Base-by-base conservation (phyloP, 2,797 vertebrate species). In the Cynodonichthys magdalenae region DNA sequence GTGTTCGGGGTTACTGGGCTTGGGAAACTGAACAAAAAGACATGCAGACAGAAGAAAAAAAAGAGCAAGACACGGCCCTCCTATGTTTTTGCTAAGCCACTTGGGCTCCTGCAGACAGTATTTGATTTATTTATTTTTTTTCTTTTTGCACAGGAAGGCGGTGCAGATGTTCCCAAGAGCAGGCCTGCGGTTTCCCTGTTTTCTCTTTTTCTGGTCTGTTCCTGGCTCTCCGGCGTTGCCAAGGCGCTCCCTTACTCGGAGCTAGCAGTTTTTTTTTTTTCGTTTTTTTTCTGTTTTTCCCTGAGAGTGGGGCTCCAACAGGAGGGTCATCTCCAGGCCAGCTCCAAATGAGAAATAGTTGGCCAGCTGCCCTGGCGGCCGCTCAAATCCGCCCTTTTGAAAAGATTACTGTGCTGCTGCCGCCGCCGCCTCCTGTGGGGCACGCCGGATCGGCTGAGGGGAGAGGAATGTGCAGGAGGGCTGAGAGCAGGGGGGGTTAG, bases 271-370 rank as follows among this genome's bases (percentile, higher is more conserved):
- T 88, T 91, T 84, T 90, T 90, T 91, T 31, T 6, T 31, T 18
- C 18, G n/a, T 17, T 89, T 88, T 47, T 47, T 49, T 27, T 49
- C 86, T 90, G 86, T 90, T 90, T 91, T 48, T 19, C 31, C 88
- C 87, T 89, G 83, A 86, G 86, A 87, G 77, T 74, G 72, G 86
- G 82, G 86, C 88, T 93, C 88, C 88, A 84, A 84, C 89, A 87
- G 90, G 88, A 92, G 91, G 92, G 93, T 92, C 92, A 93, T 90
- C 87, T 87, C 83, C 77, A 88, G 92, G 91, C 92, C 92, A 92
- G 87, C 87, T 89, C 89, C 90, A 92, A 91, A 92, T 92, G 90
- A 93, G 92, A 93, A 93, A 92, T 92, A 89, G 87, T 92, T 93
- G 93, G 92, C 90, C 71, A 51, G 63, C 80, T 90, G 90, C 87